phyloP scores from a whole-genome alignment of 2,113 vertebrate genomes.

The Dolichotis patagonum region DNA sequence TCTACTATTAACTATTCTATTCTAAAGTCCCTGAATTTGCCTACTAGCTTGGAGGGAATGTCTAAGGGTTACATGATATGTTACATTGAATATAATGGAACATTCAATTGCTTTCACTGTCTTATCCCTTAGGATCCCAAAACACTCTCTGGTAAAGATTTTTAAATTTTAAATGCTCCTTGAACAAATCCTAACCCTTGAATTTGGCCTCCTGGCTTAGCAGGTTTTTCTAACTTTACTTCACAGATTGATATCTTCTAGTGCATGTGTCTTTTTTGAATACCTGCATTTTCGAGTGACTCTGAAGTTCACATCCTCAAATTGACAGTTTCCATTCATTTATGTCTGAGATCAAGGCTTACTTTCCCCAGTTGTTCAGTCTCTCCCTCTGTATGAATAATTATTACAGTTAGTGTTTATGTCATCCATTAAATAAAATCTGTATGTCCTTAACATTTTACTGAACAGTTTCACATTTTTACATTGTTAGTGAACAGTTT shows the following conservation, averaged over 20 bases:
- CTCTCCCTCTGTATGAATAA: not conserved
- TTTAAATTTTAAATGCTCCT: constrained; percentile 23
- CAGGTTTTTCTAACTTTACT: not conserved
- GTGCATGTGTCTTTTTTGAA: not conserved
- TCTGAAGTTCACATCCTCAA: not conserved
- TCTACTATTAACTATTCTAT: constrained; percentile 20
- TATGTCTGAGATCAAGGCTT: not conserved
- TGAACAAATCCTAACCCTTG: not conserved
- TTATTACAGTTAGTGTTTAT: constrained; percentile 25
- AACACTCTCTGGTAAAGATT: not conserved
- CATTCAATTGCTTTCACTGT: not conserved
- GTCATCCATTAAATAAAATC: constrained; percentile 45
- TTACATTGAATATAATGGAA: not conserved
- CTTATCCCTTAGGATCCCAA: not conserved
- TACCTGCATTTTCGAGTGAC: not conserved
- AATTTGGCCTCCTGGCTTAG: not conserved
- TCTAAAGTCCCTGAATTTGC: not conserved
- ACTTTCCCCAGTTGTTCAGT: not conserved
- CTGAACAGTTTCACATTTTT: not conserved
- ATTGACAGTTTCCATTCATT: not conserved
- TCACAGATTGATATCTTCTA: not conserved
- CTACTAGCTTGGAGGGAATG: constrained; percentile 4
- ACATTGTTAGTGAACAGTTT: constrained; percentile 3
- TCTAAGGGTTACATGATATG: not conserved
- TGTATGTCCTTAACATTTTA: not conserved